Conservation (phyloP, 92 coral and sea anemone genomes). For the Zoanthus solanderi region DNA sequence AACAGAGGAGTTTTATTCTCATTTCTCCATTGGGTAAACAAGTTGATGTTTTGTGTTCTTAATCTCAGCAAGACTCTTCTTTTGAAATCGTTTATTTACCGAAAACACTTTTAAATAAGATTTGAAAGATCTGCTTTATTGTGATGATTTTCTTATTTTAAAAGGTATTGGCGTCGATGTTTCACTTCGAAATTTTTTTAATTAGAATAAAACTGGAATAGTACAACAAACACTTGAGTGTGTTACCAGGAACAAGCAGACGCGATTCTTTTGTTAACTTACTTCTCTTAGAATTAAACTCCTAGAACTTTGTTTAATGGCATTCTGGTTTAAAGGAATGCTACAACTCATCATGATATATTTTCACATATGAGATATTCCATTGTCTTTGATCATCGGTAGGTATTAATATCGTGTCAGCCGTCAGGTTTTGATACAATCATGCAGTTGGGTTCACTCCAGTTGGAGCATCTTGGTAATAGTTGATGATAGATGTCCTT, state of each 20-base stretch:
- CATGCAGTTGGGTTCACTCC: neutral
- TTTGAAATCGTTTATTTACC: constrained; percentile 16
- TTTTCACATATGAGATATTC: neutral
- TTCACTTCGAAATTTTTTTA: neutral
- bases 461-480: neutral
- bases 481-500: constrained; percentile 36
- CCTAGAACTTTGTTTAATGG: neutral
- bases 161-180: neutral
- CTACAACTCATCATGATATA: neutral
- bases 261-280: neutral
- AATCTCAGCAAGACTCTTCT: constrained; percentile 33
- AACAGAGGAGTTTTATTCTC: neutral
- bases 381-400: neutral
- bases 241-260: neutral
- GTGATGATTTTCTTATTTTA: neutral
- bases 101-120: constrained; percentile 18
- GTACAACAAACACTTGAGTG: neutral
- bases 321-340: neutral
- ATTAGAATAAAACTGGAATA: neutral
- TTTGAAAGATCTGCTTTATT: neutral
- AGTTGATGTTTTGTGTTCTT: neutral
- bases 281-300: neutral
- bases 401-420: neutral
- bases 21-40: neutral
- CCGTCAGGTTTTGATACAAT: constrained; percentile 22